Conservation (phyloP, 1,140 invertebrate species). For the Drosophila obscura region DNA sequence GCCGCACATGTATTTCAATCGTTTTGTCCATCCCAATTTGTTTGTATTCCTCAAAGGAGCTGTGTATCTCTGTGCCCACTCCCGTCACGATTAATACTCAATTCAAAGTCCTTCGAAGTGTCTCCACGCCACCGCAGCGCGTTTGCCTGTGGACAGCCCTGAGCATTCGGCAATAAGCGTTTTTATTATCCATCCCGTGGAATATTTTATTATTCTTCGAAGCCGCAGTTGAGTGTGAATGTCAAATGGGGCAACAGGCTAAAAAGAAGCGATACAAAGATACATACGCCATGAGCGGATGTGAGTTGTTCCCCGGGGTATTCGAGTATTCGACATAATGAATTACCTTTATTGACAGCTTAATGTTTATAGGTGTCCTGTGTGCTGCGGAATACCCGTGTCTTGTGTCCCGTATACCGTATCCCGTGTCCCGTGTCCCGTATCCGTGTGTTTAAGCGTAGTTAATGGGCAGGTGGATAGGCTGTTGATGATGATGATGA, state of each 20-base stretch:
- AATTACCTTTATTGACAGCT: conserved; percentile 84
- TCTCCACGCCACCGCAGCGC: conserved; percentile 33
- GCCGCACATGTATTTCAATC: no score
- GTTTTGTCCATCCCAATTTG: no score
- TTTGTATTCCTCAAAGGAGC: no score
- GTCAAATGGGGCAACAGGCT: conserved; percentile 47
- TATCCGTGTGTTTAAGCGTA: conserved; percentile 49
- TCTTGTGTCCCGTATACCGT: conserved; percentile 21
- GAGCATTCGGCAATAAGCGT: conserved; percentile 61
- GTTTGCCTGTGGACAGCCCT: conserved; percentile 41
- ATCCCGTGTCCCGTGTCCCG: conserved; percentile 16
- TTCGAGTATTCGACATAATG: conserved; percentile 80
- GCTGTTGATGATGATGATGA: conserved; percentile 77
- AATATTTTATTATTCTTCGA: conserved; percentile 71
- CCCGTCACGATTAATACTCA: conserved; percentile 27
- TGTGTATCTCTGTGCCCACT: conserved; percentile 13
- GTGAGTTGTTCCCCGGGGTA: conserved; percentile 44
- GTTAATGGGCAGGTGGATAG: conserved; percentile 76
- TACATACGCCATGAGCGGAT: conserved; percentile 6
- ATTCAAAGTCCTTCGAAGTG: conserved; percentile 10
- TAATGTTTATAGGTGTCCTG: conserved; percentile 81
- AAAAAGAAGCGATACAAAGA: conserved; percentile 25
- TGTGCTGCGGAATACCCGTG: conserved; percentile 2
- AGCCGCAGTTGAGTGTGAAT: conserved; percentile 49
- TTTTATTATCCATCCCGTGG: conserved; percentile 71